phyloP scores from a whole-genome alignment of 1,140 invertebrate species.

The Telenomus remus region DNA sequence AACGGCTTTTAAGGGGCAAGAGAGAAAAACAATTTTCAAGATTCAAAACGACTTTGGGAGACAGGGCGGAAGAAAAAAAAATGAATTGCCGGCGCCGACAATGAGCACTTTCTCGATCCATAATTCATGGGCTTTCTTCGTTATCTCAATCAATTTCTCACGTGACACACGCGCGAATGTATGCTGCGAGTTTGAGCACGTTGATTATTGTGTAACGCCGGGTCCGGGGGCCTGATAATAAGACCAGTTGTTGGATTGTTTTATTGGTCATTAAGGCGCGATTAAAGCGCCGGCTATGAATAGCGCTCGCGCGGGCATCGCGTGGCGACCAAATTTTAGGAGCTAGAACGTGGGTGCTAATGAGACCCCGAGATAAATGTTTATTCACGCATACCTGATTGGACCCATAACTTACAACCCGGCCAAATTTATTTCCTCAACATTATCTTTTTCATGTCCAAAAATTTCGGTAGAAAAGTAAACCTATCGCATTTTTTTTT shows the following conservation, averaged over 20 bases:
- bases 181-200: constrained; percentile 3
- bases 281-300: constrained; percentile 34
- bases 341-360: constrained; percentile 57
- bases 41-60: neutral
- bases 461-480: constrained; percentile 27
- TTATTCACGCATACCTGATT: constrained; percentile 46
- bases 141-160: constrained; percentile 26
- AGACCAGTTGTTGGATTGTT: constrained; percentile 28
- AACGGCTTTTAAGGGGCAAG: too few relatives aligned
- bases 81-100: neutral
- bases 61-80: neutral
- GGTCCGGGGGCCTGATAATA: constrained; percentile 18
- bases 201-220: constrained; percentile 34
- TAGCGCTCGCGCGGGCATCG: constrained; percentile 22
- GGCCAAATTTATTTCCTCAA: constrained; percentile 18
- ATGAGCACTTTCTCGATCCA: constrained; percentile 15
- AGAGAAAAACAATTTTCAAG: too few relatives aligned
- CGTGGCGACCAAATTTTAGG: constrained; percentile 52
- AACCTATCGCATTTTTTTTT: constrained; percentile 4
- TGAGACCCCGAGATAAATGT: constrained; percentile 53
- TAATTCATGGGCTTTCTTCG: constrained; percentile 29
- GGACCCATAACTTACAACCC: constrained; percentile 36
- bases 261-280: constrained; percentile 49
- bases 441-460: constrained; percentile 39
- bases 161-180: constrained; percentile 6